Conservation (phyloP, 1,140 invertebrate species). For the Aphaenogaster floridana region DNA sequence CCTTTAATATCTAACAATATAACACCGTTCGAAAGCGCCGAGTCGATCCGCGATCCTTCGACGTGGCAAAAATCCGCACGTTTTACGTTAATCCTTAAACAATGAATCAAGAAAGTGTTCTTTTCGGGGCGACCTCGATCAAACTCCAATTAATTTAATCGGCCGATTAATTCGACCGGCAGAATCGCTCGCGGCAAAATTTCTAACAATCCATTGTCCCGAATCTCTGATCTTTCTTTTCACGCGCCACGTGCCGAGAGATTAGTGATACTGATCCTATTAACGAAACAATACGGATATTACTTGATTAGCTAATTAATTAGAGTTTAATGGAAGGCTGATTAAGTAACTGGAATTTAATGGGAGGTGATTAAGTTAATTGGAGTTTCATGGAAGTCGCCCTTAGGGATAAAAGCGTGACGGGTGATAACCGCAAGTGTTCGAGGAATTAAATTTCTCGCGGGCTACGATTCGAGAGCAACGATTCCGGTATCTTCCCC, state of each 20-base stretch:
- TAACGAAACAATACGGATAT: neutral
- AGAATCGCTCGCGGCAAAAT: neutral
- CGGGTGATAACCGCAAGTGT: neutral
- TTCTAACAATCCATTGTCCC: neutral
- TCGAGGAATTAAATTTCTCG: neutral
- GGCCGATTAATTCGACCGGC: neutral
- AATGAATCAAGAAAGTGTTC: neutral
- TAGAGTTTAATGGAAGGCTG: too few species aligned
- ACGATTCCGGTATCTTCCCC: neutral
- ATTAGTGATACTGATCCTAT: neutral
- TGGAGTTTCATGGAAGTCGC: neutral
- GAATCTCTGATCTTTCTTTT: neutral
- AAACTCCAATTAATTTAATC: neutral
- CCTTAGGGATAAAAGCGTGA: slow-evolving; percentile 1
- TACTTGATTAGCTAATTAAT: neutral
- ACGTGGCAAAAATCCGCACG: neutral
- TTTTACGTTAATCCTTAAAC: too few species aligned
- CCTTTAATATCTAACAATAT: too few species aligned
- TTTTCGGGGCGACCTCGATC: neutral
- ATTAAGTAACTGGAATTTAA: neutral
- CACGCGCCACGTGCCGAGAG: neutral
- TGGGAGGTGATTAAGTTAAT: neutral
- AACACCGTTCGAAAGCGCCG: slow-evolving; percentile 60
- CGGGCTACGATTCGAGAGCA: neutral
- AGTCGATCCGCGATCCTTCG: neutral